Conservation (phyloP, 2,797 vertebrate species). For the Limosa lapponica region DNA sequence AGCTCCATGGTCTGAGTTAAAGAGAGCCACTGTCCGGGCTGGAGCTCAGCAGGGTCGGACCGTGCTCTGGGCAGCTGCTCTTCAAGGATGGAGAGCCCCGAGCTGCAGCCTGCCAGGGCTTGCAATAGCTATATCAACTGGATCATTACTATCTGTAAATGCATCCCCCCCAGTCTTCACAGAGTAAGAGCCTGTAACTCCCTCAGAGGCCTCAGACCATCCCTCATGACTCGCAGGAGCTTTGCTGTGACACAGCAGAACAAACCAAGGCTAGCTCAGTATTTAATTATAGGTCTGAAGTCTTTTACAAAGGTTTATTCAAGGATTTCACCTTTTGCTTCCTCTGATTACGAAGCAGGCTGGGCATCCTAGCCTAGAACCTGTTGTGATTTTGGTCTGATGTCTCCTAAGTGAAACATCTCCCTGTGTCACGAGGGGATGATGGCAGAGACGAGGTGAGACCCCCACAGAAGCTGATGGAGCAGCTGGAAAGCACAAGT, state of each 20-base stretch:
- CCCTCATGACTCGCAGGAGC: background rate
- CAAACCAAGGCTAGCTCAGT: background rate
- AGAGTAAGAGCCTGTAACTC: background rate
- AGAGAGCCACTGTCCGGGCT: background rate
- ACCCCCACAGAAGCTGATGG: background rate
- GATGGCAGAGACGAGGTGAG: background rate
- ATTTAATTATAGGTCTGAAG: background rate
- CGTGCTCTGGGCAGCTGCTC: background rate
- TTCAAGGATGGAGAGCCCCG: background rate
- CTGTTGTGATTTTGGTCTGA: background rate
- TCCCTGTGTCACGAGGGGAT: accelerated
- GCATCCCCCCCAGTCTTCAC: background rate
- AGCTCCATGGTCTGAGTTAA: background rate
- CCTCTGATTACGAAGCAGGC: background rate
- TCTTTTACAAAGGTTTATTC: background rate
- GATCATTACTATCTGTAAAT: background rate
- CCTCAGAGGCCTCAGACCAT: background rate
- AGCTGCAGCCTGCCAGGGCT: background rate
- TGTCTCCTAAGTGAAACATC: background rate
- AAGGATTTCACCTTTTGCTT: background rate
- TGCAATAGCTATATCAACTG: accelerated
- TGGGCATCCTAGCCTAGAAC: background rate
- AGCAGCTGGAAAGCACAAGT: background rate
- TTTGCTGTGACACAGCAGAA: background rate
- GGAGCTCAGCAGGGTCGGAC: background rate